phyloP scores from a whole-genome alignment of 2,797 vertebrate genomes.

The Rhinichthys osculus region DNA sequence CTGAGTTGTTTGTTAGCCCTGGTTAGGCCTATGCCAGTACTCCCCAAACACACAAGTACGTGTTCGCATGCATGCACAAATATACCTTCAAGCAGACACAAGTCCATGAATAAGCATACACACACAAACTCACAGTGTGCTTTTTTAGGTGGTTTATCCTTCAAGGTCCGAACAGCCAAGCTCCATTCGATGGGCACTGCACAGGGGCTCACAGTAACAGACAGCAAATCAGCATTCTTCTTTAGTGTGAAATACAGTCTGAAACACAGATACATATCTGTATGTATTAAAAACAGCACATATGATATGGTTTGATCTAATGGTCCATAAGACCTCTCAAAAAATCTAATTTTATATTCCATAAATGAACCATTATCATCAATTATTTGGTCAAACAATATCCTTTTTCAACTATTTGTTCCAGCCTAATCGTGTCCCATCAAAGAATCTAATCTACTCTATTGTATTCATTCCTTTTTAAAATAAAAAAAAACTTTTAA shows the following conservation, averaged over 20 bases:
- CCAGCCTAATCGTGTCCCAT: neutral
- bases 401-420: neutral
- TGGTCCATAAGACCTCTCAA: neutral
- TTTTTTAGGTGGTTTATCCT: slow-evolving; percentile 78
- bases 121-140: slow-evolving; percentile 77
- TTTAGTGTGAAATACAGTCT: slow-evolving; percentile 87
- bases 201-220: slow-evolving; percentile 86
- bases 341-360: neutral
- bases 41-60: slow-evolving; percentile 27
- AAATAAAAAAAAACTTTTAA: neutral
- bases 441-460: neutral
- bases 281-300: neutral
- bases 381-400: neutral
- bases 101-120: slow-evolving; percentile 13
- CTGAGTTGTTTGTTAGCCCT: slow-evolving; percentile 23
- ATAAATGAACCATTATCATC: neutral
- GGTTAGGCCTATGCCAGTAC: neutral
- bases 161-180: slow-evolving; percentile 75
- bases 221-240: slow-evolving; percentile 79
- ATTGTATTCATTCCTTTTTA: neutral
- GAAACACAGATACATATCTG: slow-evolving; percentile 50
- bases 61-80: slow-evolving; percentile 31
- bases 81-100: slow-evolving; percentile 12
- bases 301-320: neutral
- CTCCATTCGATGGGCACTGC: slow-evolving; percentile 86